Conservation (phyloP, 2,113 vertebrate genomes). For the Chloropsis cyanopogon region DNA sequence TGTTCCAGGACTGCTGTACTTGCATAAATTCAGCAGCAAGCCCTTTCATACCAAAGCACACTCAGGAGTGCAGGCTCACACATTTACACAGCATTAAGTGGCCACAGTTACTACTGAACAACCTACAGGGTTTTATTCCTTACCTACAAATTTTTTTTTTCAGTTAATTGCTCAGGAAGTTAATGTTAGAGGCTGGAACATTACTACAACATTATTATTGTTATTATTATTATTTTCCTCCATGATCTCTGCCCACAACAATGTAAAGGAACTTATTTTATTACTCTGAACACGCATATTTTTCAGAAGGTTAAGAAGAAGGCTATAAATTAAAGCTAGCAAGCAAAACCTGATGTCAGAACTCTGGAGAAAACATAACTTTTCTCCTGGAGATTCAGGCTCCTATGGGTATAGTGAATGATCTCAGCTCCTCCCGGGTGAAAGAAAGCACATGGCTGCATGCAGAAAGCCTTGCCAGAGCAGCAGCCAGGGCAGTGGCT, state of each 20-base stretch:
- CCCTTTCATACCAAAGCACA: neutral
- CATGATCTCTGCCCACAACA: neutral
- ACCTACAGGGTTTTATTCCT: neutral
- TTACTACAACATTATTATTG: neutral
- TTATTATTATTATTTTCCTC: neutral
- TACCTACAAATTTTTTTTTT: neutral
- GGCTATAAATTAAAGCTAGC: neutral
- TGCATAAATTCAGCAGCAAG: neutral
- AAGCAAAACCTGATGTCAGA: neutral
- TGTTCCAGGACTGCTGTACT: neutral
- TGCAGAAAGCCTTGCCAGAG: neutral
- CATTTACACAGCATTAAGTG: neutral
- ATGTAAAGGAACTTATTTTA: neutral
- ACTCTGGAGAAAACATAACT: no score
- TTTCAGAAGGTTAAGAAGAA: neutral
- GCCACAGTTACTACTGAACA: neutral
- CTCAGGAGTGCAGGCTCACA: neutral
- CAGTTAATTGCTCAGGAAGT: neutral
- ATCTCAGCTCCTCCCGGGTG: neutral
- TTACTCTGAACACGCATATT: neutral
- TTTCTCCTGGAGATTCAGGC: neutral
- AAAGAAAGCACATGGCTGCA: neutral
- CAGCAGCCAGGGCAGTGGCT: neutral
- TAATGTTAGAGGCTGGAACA: neutral
- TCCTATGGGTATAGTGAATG: fast-evolving